Base-by-base conservation (phyloP, 1,140 invertebrate genomes). In the Trichonephila clavata region DNA sequence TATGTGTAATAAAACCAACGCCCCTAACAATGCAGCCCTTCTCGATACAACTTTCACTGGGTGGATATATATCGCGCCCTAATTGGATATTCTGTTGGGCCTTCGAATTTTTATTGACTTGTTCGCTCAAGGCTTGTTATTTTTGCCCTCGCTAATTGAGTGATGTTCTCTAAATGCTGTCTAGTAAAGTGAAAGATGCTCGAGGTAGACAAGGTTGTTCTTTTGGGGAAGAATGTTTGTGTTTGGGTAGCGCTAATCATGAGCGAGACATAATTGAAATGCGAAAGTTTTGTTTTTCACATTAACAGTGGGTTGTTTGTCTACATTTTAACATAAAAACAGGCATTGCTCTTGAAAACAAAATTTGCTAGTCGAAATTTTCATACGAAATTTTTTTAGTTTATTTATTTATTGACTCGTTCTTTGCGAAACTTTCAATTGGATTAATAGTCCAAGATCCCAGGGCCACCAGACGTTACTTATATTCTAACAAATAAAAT, bases 11-110 rank as follows among this genome's bases (percentile, higher is more conserved):
- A 83, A 90, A 90, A 80, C 61, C 61, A n/a, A 90, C 88, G 43
- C 88, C 65, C 68, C 88, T 90, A 77, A 90, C 61, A 90, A 90
- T 77, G 88, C 65, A 39, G 32, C 71, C 71, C 50, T 27, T 57
- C 81, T 59, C 32, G 84, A 57, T 90, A 68, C 68, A 80, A 2
- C 50, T 10, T 80, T 59, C 32, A 50, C 16, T 60, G 27, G 32
- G 32, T 39, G 50, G 68, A 59, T 63, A 27, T 86, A 32, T 57
- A 20, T 24, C 18, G 16, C 60, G n/a, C 84, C 84, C 61, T 86
- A 86, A 86, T 86, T 86, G 84, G 84, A 63, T 86, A 86, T 86
- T 86, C 60, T 39, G 84, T 57, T 39, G 27, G 71, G 32, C 71
- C n/a, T 57, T n/a, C 39, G 81, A 39, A 39, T 86, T 86, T 50